phyloP scores from a whole-genome alignment of 1,140 invertebrate genomes.

The Drosophila pseudoananassae region DNA sequence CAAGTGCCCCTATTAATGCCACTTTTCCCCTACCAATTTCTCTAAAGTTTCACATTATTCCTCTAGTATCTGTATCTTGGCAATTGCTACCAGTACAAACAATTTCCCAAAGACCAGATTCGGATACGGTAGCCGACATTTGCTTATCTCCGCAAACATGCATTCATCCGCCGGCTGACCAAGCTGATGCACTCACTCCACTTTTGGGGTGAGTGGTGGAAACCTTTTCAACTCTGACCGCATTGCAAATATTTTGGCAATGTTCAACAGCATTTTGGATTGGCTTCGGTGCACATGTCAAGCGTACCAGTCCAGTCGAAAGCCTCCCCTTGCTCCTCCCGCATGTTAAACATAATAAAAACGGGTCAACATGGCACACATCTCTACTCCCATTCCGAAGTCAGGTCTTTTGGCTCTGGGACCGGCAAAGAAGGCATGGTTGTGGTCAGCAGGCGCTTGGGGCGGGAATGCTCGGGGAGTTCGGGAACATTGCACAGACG shows the following conservation, averaged over 20 bases:
- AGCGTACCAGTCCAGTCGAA: constrained; percentile 27
- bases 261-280: constrained; percentile 62
- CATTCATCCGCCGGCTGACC: constrained; percentile 19
- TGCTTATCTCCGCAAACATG: constrained; percentile 35
- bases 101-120: constrained; percentile 22
- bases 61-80: constrained; percentile 14
- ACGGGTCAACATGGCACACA: constrained; percentile 58
- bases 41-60: background rate
- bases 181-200: constrained; percentile 33
- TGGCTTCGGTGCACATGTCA: constrained; percentile 74
- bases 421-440: background rate
- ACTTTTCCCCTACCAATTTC: background rate
- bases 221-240: constrained; percentile 71
- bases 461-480: constrained; percentile 1
- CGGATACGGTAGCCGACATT: constrained; percentile 37
- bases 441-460: constrained; percentile 22
- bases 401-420: constrained; percentile 13
- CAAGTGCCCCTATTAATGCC: background rate
- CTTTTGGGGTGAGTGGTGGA: background rate
- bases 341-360: constrained; percentile 53
- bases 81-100: constrained; percentile 40
- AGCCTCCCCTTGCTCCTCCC: constrained; percentile 11
- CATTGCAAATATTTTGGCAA: constrained; percentile 60
- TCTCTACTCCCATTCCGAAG: constrained; percentile 52
- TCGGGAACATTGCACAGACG: constrained; percentile 32